Evolutionary conservation across 2,888 invertebrate species (phyloP), one percentile per base, ranked within the genome.

Genomic region (Oscheius sp.): DNA sequence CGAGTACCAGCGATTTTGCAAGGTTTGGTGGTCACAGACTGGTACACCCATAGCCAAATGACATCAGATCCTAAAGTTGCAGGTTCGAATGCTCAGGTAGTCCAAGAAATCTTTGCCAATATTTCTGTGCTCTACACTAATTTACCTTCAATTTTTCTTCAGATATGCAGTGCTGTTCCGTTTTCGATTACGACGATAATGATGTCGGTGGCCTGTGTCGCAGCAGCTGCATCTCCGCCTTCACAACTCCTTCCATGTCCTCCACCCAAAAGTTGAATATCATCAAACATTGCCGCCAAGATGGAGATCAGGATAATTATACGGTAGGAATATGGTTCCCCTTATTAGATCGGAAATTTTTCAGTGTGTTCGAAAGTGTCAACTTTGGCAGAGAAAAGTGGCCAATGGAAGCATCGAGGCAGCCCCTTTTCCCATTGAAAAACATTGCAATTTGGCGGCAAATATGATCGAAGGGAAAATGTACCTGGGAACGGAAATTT

Each of bases 181-280:
- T 66, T 52, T 66, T 66, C 29, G 49, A 66, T n/a, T 18, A n/a
- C 13, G 66, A 66, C 23, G 66, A 66, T 16, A 66, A 66, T 18
- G 66, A 66, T 27, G 35, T 29, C 9, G 52, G 52, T 13, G 66
- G 66, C 12, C 18, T 29, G 7, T 66, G 66, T 29, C 66, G 49
- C 27, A 52, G 9, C 52, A 13, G 27, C 16, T 66, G 66, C 21
- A 16, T 29, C 18, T 3, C n/a, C 6, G 12, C 5, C n/a, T 52
- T 52, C 18, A 6, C 66, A 6, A 49, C 27, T 5, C 66, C 66
- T 16, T 52, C 66, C 2, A 29, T 66, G 27, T 12, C 66, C 21
- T 27, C 66, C 1, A 66, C 25, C 13, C 27, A 27, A 1, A 66
- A 49, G 29, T 27, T 66, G 18, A 25, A 12, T 9, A 29, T 52